Evolutionary conservation across 2,797 vertebrate species (phyloP), one percentile per base, ranked within the genome.

Genomic region (Myoxocephalus aenaeus): DNA sequence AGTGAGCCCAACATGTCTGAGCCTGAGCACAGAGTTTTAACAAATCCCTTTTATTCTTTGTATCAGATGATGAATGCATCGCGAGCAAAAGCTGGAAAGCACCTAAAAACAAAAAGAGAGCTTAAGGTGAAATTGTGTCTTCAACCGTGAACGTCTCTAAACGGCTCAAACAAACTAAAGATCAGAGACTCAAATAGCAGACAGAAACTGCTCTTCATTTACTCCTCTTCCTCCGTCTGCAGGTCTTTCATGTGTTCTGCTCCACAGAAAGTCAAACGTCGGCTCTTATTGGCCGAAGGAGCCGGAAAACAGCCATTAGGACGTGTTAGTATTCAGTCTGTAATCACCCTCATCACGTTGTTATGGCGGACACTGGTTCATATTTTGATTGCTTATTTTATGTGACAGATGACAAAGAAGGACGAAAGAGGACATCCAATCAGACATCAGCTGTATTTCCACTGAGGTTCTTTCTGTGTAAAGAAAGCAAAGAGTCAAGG

Each of bases 71-170:
- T 18, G 54, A 65, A 61, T 85, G 73, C 67, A 71, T 73, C 58
- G 57, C 13, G 51, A 25, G 56, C n/a, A 36, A 46, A 5, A 4
- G 18, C 70, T 73, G 80, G 69, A 80, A 88, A 88, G 79, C 8
- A 81, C 73, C 68, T 20, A 61, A 51, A 64, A 82, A 83, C 82
- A 86, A 42, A 42, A 42, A 42, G 61, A 88, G 62, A 79, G 86
- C 82, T 86, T 86, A 57, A 27, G 5, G 32, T 57, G 36, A 75
- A 68, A 66, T 18, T 72, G 42, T 44, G 66, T 72, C 62, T 80
- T 81, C n/a, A 65, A 65, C 38, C 79, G 25, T 69, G 69, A 38
- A 54, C 29, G 59, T 48, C 18, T 48, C 44, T 7, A 7, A 46
- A 5, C 44, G 71, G 15, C 17, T 20, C 46, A 48, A 20, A 17